Percentiles rank a stretch among this genome's conserved stretches.
Conservation (phyloP, 2,113 vertebrate species). For the Taurulus bubalis region DNA sequence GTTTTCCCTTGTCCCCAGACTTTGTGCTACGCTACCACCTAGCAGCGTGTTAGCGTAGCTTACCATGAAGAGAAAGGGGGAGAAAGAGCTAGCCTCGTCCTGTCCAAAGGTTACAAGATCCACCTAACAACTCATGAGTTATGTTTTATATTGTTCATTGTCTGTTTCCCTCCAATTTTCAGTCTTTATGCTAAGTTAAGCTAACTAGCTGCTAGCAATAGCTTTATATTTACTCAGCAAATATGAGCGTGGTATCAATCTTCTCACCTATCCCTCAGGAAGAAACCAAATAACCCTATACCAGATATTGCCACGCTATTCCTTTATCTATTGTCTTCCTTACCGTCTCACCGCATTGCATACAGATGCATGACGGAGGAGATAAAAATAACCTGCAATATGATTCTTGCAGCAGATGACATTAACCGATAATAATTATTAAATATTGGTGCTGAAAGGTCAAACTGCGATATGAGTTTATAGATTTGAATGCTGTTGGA, state of each 20-base stretch:
- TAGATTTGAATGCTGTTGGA: conserved; percentile 30
- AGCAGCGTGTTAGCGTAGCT: background rate
- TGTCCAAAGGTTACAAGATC: background rate
- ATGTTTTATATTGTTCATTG: background rate
- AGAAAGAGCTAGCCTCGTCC: no score
- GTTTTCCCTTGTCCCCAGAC: background rate
- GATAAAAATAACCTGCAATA: conserved; percentile 39
- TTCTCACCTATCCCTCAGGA: background rate
- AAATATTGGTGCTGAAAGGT: conserved; percentile 57
- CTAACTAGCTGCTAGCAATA: background rate
- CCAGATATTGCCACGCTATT: conserved; percentile 5
- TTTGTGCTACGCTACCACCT: background rate
- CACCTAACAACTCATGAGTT: background rate
- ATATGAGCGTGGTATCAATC: background rate
- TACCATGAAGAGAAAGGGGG: background rate
- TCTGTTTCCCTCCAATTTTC: background rate
- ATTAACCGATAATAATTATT: conserved; percentile 56
- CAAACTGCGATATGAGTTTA: conserved; percentile 34
- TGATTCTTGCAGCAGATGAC: conserved; percentile 36
- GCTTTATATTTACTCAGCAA: background rate
- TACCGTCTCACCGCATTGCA: conserved; percentile 31
- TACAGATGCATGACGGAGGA: conserved; percentile 16
- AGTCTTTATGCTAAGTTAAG: background rate
- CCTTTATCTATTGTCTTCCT: conserved; percentile 33
- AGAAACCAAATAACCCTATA: background rate